Conservation (phyloP, 1,140 invertebrate genomes). For the Sycobia sp. region DNA sequence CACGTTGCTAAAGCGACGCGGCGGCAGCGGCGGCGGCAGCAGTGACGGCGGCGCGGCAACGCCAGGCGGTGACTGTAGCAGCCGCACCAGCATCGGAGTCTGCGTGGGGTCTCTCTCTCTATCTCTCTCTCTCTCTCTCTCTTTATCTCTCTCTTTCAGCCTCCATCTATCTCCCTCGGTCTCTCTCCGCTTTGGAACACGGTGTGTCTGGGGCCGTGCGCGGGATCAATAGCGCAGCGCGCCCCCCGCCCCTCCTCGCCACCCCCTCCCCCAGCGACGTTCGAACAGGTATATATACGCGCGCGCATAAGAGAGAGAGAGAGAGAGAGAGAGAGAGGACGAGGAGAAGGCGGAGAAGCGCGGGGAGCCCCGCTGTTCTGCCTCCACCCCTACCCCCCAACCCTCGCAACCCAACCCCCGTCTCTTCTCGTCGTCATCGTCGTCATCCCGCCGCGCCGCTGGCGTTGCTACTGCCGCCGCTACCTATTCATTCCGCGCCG, state of each 20-base stretch:
- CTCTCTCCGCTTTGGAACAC: too few species aligned
- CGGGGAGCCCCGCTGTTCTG: too few species aligned
- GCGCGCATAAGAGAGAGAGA: background rate
- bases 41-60: conserved; percentile 1
- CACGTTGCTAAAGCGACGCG: conserved; percentile 60
- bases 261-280: background rate
- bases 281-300: conserved; percentile 10
- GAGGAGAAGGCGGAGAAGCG: too few species aligned
- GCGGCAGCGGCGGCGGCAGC: conserved; percentile 52
- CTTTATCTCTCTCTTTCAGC: too few species aligned
- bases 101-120: too few species aligned
- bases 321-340: too few species aligned
- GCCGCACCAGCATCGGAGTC: too few species aligned
- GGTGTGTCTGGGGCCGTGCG: conserved; percentile 54
- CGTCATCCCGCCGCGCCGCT: background rate
- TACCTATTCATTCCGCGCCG: conserved; percentile 55
- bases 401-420: background rate
- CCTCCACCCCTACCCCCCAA: background rate
- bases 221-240: conserved; percentile 58
- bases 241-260: background rate
- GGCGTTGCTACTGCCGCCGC: background rate
- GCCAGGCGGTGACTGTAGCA: background rate
- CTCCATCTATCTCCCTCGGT: too few species aligned
- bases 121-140: too few species aligned
- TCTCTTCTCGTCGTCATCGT: background rate